Percentiles rank a stretch among this genome's conserved stretches.
Conservation (phyloP, 1,140 invertebrate species). For the Trachelipus rathkii region DNA sequence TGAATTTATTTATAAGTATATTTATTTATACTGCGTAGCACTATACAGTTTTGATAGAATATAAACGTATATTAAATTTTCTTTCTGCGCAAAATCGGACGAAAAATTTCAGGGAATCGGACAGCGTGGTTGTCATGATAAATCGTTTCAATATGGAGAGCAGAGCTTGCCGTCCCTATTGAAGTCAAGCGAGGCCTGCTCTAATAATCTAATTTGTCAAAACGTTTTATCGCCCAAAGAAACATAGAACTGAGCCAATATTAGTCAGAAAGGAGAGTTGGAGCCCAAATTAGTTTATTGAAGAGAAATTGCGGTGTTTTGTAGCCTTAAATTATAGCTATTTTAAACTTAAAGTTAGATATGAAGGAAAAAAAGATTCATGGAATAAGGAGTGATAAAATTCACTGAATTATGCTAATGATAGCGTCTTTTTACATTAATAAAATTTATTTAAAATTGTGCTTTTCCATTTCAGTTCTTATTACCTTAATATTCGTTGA, state of each 20-base stretch:
- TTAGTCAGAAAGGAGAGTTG: conserved; percentile 24
- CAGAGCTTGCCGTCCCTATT: conserved; percentile 36
- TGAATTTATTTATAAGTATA: too few species aligned
- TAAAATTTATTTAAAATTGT: conserved; percentile 7
- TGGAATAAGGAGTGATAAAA: not conserved
- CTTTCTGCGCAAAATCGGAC: not conserved
- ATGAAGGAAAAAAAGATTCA: not conserved
- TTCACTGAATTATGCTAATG: conserved; percentile 13
- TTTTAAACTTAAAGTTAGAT: not conserved
- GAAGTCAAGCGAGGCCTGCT: conserved; percentile 43
- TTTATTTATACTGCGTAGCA: too few species aligned
- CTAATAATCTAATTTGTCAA: conserved; percentile 46
- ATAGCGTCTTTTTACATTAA: not conserved
- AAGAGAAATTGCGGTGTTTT: conserved; percentile 4
- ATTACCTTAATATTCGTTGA: not conserved
- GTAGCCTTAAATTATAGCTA: conserved; percentile 6
- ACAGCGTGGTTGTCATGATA: conserved; percentile 27
- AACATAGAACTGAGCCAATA: conserved; percentile 45
- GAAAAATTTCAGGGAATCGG: not conserved
- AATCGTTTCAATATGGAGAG: conserved; percentile 41
- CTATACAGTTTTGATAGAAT: too few species aligned
- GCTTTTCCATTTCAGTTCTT: not conserved
- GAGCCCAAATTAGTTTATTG: conserved; percentile 12
- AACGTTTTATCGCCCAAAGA: conserved; percentile 46
- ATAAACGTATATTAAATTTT: not conserved